phyloP scores from a whole-genome alignment of 1,140 invertebrate genomes.

The Drosophila kanapiae region DNA sequence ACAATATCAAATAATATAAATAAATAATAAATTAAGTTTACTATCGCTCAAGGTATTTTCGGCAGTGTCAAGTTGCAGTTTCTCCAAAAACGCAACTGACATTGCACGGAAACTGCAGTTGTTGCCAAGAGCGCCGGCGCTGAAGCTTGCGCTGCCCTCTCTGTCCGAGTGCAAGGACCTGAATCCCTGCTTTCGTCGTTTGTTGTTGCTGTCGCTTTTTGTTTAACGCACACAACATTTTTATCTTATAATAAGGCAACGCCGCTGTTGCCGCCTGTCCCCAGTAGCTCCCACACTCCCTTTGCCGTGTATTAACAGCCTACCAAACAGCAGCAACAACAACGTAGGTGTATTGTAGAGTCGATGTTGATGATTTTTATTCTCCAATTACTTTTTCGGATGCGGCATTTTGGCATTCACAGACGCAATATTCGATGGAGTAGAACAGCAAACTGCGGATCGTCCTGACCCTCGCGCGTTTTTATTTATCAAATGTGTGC shows the following conservation, averaged over 20 bases:
- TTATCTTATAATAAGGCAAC: slow-evolving; percentile 83
- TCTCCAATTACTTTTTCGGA: slow-evolving; percentile 77
- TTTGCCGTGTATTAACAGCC: slow-evolving; percentile 11
- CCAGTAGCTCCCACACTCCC: slow-evolving; percentile 28
- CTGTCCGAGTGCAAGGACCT: slow-evolving; percentile 39
- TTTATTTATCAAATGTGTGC: slow-evolving; percentile 81
- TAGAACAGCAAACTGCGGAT: slow-evolving; percentile 81
- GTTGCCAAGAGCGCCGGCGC: slow-evolving; percentile 37
- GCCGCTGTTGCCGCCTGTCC: slow-evolving; percentile 48
- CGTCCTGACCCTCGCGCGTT: slow-evolving; percentile 73
- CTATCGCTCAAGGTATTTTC: background rate
- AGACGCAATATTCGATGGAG: slow-evolving; percentile 77
- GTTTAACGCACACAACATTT: slow-evolving; percentile 72
- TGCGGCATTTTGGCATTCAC: slow-evolving; percentile 60
- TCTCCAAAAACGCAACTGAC: slow-evolving; percentile 6
- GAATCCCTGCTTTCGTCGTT: slow-evolving; percentile 7
- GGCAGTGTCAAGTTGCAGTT: background rate
- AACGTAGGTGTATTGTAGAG: slow-evolving; percentile 34
- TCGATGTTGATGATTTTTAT: slow-evolving; percentile 71
- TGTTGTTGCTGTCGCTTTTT: slow-evolving; percentile 59
- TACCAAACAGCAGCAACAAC: slow-evolving; percentile 22
- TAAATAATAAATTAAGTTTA: too few relatives aligned
- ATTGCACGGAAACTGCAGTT: slow-evolving; percentile 29
- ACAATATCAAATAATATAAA: too few relatives aligned
- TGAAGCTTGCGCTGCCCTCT: slow-evolving; percentile 4